Conservation (phyloP, 1,140 invertebrate genomes). For the Telenomus remus region DNA sequence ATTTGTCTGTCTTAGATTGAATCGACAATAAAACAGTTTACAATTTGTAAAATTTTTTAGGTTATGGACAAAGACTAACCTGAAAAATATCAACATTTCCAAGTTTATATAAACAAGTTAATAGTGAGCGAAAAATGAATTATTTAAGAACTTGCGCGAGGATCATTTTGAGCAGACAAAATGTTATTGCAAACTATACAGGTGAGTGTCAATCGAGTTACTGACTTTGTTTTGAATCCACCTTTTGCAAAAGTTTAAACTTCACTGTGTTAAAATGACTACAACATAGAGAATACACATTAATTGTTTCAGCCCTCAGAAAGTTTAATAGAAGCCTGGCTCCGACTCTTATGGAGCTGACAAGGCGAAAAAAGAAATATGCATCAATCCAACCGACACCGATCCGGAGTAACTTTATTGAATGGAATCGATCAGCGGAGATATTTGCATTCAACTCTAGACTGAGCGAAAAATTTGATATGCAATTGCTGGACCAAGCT, state of each 20-base stretch:
- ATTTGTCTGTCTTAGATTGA: too few relatives aligned
- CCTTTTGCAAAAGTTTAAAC: too few relatives aligned
- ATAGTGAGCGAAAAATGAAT: slow-evolving; percentile 12
- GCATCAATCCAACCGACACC: slow-evolving; percentile 19
- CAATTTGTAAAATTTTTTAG: too few relatives aligned
- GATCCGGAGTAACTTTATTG: slow-evolving; percentile 80
- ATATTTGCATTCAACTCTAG: slow-evolving; percentile 90
- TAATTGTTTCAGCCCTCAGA: slow-evolving; percentile 64
- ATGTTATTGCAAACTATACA: slow-evolving; percentile 14
- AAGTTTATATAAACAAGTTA: not conserved
- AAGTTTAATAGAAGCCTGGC: slow-evolving; percentile 76
- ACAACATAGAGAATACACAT: too few relatives aligned
- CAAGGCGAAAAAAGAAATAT: slow-evolving; percentile 68
- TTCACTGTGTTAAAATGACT: too few relatives aligned
- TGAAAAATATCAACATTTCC: too few relatives aligned
- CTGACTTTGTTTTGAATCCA: not conserved
- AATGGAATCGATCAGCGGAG: slow-evolving; percentile 94
- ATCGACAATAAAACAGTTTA: too few relatives aligned
- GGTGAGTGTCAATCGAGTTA: not conserved
- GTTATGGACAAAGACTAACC: too few relatives aligned
- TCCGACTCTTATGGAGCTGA: slow-evolving; percentile 75
- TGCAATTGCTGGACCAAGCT: slow-evolving; percentile 81
- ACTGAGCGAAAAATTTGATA: slow-evolving; percentile 88
- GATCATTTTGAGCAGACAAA: slow-evolving; percentile 8
- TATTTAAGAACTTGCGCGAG: slow-evolving; percentile 4